Percentiles rank a stretch among this genome's conserved stretches.
phyloP scores from a whole-genome alignment of 1,140 invertebrate species.

The Platyscapa corneri region DNA sequence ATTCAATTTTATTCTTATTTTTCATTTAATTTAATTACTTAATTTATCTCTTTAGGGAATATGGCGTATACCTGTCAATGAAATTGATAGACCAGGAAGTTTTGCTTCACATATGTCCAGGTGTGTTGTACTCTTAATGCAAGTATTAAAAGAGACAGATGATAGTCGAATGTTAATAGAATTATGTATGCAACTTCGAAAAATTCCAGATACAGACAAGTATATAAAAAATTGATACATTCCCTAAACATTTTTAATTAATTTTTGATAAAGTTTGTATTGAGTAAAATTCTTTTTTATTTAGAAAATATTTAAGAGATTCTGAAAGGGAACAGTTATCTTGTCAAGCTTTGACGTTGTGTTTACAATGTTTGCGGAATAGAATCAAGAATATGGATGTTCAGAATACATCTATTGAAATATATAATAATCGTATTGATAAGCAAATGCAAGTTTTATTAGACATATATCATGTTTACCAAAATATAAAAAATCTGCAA shows the following conservation, averaged over 20 bases:
- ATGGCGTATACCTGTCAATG: conserved; percentile 91
- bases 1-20: background rate
- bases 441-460: conserved; percentile 73
- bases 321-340: conserved; percentile 85
- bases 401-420: conserved; percentile 53
- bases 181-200: conserved; percentile 84
- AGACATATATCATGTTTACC: conserved; percentile 79
- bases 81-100: conserved; percentile 93
- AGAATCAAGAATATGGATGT: conserved; percentile 68
- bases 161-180: conserved; percentile 89
- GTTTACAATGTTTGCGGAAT: conserved; percentile 77
- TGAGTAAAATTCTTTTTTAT: conserved; percentile 39
- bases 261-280: background rate
- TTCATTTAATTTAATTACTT: background rate
- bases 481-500: conserved; percentile 77
- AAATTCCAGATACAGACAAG: conserved; percentile 88
- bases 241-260: background rate
- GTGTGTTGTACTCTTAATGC: conserved; percentile 86
- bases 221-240: conserved; percentile 64
- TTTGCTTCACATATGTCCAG: conserved; percentile 94
- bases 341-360: conserved; percentile 83
- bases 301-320: conserved; percentile 86
- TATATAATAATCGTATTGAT: conserved; percentile 57
- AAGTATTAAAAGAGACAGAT: conserved; percentile 85
- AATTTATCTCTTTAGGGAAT: conserved; percentile 79